Evolutionary conservation across 2,888 invertebrate species (phyloP), one percentile per base, ranked within the genome.

Genomic region (Abrostola triplasia): DNA sequence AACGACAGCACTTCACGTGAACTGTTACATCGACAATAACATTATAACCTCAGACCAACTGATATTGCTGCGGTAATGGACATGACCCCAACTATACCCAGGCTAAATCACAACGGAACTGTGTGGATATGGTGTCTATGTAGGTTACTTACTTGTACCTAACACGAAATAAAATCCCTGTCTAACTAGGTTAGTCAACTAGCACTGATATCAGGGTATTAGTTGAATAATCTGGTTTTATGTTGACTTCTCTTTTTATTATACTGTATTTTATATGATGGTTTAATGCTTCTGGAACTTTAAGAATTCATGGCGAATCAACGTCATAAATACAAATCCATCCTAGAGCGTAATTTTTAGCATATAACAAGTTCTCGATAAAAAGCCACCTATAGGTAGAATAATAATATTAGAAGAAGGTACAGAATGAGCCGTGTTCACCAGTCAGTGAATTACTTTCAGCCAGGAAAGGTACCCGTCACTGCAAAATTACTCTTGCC

Each of bases 11-110:
- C 53, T 76, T 62, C 49, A 35, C 58, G 41, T 48, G 36, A 59
- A 60, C 58, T 48, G 50, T 49, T 56, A 58, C 70, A 73, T 51
- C 6, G 35, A 66, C 62, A 58, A 63, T 75, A 65, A 66, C 52
- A 54, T 72, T 62, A 36, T 35, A 58, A 44, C 62, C 53, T 52
- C 53, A 37, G 37, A 52, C 24, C 38, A 56, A 73, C 44, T 48
- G 67, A 59, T 77, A 67, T 70, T 61, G 53, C 52, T 49, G 47
- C 35, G 49, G 12, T 37, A 59, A 63, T 56, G 55, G 55, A 36
- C 41, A 51, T 61, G 51, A 69, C 60, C 41, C 36, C 36, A 51
- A 54, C 37, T 24, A 47, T 8, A 24, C 24, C 24, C 9, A 51
- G n/a, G 38, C 38, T 51, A 38, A 38, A 38, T 51, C 51, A 13